Evolutionary conservation across 2,797 vertebrate species (phyloP).

Genomic region (Sarcophilus harrisii): DNA sequence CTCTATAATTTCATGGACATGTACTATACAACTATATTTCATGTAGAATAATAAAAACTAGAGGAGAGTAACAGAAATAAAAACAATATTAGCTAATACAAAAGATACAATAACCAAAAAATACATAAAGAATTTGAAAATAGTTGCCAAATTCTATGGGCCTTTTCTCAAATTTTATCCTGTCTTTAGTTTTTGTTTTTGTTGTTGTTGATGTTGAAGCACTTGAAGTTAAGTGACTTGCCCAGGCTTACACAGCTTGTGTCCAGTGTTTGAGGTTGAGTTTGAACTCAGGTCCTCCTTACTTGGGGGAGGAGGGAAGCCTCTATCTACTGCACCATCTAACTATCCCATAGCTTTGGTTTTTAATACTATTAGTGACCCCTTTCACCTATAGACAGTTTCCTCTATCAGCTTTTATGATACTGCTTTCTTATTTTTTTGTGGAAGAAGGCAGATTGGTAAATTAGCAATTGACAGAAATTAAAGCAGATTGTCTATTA

Average conservation of each 20-base stretch:
- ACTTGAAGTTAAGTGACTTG: no score
- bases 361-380: neutral
- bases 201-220: no score
- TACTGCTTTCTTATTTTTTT: neutral
- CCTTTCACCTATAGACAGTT: neutral
- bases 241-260: no score
- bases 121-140: neutral
- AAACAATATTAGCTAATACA: neutral
- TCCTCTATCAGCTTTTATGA: neutral
- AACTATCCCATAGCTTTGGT: neutral
- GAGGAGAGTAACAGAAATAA: neutral
- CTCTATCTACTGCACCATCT: no score
- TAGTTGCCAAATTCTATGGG: neutral
- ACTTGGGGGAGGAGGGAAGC: no score
- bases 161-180: neutral
- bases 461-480: neutral
- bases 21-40: neutral
- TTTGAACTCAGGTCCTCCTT: no score
- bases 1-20: neutral
- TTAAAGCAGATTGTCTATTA: neutral
- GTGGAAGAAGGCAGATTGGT: neutral
- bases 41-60: neutral
- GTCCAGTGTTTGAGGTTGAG: no score
- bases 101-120: neutral
- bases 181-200: neutral